Conservation (phyloP, 1,140 invertebrate genomes). For the Drosophila sp. region DNA sequence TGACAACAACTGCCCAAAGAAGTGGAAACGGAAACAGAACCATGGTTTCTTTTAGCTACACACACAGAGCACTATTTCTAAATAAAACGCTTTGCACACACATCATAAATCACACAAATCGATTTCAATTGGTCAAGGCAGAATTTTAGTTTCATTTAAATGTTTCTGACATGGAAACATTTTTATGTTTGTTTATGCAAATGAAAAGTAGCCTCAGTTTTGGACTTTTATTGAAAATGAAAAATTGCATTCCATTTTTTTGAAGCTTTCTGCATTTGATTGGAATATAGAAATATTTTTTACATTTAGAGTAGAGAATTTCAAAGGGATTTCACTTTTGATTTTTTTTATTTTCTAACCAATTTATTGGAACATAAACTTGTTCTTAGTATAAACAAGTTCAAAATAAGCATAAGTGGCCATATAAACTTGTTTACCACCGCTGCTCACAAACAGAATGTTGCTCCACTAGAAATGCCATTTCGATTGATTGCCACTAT, state of each 20-base stretch:
- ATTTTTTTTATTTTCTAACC: no score
- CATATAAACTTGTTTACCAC: no score
- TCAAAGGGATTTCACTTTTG: no score
- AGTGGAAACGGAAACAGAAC: constrained; percentile 40
- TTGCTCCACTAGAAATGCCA: no score
- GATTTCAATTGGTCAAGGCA: neutral
- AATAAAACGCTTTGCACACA: neutral
- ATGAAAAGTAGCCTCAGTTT: constrained; percentile 33
- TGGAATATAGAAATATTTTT: no score
- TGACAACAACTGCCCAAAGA: constrained; percentile 47
- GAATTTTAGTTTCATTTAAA: constrained; percentile 18
- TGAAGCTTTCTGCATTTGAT: no score
- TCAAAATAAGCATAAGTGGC: no score
- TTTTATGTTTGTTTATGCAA: constrained; percentile 26
- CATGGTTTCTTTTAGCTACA: constrained; percentile 25
- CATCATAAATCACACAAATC: neutral
- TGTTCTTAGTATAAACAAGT: no score
- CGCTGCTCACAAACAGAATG: no score
- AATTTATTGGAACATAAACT: no score
- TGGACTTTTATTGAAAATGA: constrained; percentile 11
- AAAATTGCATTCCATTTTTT: constrained; percentile 1
- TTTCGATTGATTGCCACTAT: no score
- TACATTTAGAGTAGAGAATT: no score
- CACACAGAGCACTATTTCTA: constrained; percentile 26
- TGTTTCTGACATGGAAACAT: constrained; percentile 20